Conservation (phyloP, 2,113 vertebrate species). For the Tursiops truncatus region DNA sequence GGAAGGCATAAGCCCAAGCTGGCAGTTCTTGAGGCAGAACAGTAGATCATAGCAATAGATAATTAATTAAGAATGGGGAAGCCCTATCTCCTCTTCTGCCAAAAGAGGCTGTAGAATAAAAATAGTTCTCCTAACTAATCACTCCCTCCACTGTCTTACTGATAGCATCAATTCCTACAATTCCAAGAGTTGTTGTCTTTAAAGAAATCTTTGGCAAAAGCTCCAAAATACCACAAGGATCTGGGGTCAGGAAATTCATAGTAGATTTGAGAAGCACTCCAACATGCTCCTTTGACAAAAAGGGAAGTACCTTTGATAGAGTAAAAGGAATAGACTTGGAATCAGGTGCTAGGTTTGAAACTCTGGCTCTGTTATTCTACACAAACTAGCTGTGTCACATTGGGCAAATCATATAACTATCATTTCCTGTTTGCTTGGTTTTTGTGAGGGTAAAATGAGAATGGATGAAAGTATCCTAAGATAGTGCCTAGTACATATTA, state of each 20-base stretch:
- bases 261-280: neutral
- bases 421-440: neutral
- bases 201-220: neutral
- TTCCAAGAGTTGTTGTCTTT: neutral
- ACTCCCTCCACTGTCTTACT: neutral
- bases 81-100: neutral
- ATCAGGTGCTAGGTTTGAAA: neutral
- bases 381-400: neutral
- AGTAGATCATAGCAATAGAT: neutral
- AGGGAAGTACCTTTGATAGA: neutral
- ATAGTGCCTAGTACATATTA: neutral
- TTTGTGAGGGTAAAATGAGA: slow-evolving; percentile 16
- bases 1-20: neutral
- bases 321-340: neutral
- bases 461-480: neutral
- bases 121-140: neutral
- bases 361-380: neutral
- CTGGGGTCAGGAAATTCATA: neutral
- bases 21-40: neutral
- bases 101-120: neutral
- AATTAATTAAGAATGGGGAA: neutral
- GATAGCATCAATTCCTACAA: neutral
- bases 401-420: neutral
- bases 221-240: neutral
- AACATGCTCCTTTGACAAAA: neutral